phyloP scores from a whole-genome alignment of 2,113 vertebrate genomes.

The Athene cunicularia region DNA sequence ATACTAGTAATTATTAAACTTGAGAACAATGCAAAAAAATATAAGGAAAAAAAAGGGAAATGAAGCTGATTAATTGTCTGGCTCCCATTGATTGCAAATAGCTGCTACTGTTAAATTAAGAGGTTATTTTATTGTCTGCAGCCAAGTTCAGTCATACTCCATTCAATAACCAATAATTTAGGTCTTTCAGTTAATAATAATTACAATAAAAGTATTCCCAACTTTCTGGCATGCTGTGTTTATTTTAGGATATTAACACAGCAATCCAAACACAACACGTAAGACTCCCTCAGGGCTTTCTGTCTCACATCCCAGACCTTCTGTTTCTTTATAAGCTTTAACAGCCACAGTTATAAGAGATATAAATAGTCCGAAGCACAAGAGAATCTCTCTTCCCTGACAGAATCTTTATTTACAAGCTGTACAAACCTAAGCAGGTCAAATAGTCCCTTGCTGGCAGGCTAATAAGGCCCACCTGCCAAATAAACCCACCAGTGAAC shows the following conservation, averaged over 20 bases:
- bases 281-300: constrained; percentile 58
- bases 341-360: constrained; percentile 52
- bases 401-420: constrained; percentile 66
- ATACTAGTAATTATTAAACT: neutral
- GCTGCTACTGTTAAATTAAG: constrained; percentile 29
- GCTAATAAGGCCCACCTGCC: constrained; percentile 65
- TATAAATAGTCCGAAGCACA: constrained; percentile 61
- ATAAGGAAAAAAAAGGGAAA: neutral
- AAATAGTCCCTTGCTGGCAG: constrained; percentile 56
- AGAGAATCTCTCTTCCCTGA: constrained; percentile 56
- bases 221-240: constrained; percentile 41
- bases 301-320: constrained; percentile 63
- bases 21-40: neutral
- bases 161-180: constrained; percentile 56
- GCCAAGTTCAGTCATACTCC: constrained; percentile 17
- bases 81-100: constrained; percentile 33
- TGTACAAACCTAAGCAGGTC: constrained; percentile 27
- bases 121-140: constrained; percentile 33
- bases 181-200: constrained; percentile 43
- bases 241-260: constrained; percentile 66
- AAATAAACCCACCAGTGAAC: constrained; percentile 50
- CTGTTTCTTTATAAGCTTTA: constrained; percentile 64
- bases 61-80: constrained; percentile 3
- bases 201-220: constrained; percentile 50
- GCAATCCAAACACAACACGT: constrained; percentile 54